These are phyloP conservation scores for Brachionichthys hirsutus DNA, from an alignment of 2,113 vertebrate genomes.

Conservation along the genomic window DNA sequence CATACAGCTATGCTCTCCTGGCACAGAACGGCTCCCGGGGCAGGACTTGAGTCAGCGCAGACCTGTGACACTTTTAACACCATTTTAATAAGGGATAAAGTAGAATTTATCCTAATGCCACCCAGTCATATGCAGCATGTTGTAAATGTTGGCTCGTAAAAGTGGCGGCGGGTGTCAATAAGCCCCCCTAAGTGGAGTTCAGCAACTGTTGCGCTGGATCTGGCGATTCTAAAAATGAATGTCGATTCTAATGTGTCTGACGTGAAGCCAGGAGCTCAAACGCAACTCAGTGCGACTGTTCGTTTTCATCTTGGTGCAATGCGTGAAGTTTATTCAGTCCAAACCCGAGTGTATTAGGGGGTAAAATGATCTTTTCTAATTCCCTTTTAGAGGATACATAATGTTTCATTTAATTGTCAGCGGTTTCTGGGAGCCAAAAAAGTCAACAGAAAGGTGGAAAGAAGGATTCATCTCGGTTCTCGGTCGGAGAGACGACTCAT, in stretches of 20 bases:
- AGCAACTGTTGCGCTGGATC: too few relatives aligned
- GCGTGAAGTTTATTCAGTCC: too few relatives aligned
- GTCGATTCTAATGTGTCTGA: too few relatives aligned
- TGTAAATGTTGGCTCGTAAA: constrained; percentile 36
- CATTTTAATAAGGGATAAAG: constrained; percentile 69
- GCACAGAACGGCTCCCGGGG: constrained; percentile 53
- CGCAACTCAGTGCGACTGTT: too few relatives aligned
- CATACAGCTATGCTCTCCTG: constrained; percentile 66
- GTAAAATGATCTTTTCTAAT: not conserved
- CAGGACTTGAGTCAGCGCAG: constrained; percentile 51
- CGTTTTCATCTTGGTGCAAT: too few relatives aligned
- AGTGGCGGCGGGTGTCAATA: constrained; percentile 20
- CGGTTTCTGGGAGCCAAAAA: not conserved
- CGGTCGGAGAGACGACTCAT: not conserved
- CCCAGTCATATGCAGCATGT: constrained; percentile 34
- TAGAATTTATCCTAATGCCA: constrained; percentile 46
- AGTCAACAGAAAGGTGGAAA: not conserved
- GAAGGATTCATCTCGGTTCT: not conserved
- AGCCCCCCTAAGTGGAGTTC: not conserved
- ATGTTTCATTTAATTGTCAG: not conserved
- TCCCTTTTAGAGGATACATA: not conserved
- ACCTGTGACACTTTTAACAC: constrained; percentile 67
- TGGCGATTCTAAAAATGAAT: too few relatives aligned
- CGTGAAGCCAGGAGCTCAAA: too few relatives aligned
- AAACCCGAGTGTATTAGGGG: too few relatives aligned